Evolutionary conservation across 2,113 vertebrate species (phyloP), one percentile per base, ranked within the genome.

Genomic region (Dryoscopus gambensis): DNA sequence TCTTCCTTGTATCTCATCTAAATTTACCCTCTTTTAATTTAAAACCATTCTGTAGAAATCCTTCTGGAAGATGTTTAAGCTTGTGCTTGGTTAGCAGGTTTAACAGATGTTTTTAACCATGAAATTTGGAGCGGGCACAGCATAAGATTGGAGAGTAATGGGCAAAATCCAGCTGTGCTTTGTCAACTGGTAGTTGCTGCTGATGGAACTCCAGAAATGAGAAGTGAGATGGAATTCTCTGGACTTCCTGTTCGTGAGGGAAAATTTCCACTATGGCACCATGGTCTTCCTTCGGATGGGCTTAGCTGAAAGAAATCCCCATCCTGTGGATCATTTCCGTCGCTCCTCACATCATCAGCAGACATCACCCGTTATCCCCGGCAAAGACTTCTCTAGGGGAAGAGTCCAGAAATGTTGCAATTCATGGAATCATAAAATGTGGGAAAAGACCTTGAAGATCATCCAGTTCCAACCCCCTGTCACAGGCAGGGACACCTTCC

Each of bases 61-160:
- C 2, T 15, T 4, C n/a, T 23, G n/a, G n/a, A 8, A 18, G 10
- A 13, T 8, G n/a, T 56, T 47, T 12, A 46, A n/a, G 19, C 12
- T 28, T 19, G 7, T 39, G 28, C 11, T 33, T n/a, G n/a, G n/a
- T 47, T 9, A 39, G n/a, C 23, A 19, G 18, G 23, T 33, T 39
- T 23, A 10, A 13, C 28, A 56, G n/a, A n/a, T 10, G 15, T n/a
- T 84, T 64, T 55, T 56, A 28, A 28, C 19, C 23, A 8, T 1
- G 6, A 47, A 23, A 56, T 22, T 47, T 56, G n/a, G 49, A 12
- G 59, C 7, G 39, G 15, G 13, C 23, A 10, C n/a, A 33, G 37
- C 3, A 0, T 6, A 22, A 28, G 19, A 3, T 12, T 74, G 59
- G 40, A n/a, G 59, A n/a, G 19, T 0, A 39, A n/a, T 15, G 49